These are phyloP conservation scores for Gobio occitaniae DNA, from an alignment of 2,797 vertebrate species.

Conservation along the genomic window DNA sequence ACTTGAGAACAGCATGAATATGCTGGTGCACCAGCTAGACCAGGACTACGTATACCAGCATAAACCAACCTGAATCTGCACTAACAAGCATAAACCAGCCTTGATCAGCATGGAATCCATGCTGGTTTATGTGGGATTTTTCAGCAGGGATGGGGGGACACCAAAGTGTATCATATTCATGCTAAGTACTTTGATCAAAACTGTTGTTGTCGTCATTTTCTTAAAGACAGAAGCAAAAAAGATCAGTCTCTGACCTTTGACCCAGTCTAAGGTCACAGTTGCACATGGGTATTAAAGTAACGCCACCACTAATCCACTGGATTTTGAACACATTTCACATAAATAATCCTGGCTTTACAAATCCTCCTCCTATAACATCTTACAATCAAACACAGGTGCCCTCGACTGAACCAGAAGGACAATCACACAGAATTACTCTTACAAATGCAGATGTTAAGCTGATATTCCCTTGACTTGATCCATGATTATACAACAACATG, in stretches of 20 bases:
- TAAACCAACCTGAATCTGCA: too few relatives aligned
- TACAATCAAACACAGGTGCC: too few relatives aligned
- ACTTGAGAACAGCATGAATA: too few relatives aligned
- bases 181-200: neutral
- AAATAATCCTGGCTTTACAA: constrained; percentile 35
- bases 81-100: too few relatives aligned
- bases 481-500: constrained; percentile 21
- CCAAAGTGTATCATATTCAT: neutral
- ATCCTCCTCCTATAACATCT: too few relatives aligned
- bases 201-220: neutral
- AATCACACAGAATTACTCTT: neutral
- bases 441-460: neutral
- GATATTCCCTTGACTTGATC: constrained; percentile 2
- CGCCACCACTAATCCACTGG: neutral
- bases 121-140: too few relatives aligned
- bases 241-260: neutral
- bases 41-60: too few relatives aligned
- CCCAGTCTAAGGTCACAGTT: neutral
- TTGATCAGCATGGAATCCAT: too few relatives aligned
- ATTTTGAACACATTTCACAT: constrained; percentile 35
- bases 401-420: neutral
- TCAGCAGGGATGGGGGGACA: neutral
- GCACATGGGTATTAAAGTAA: constrained; percentile 1
- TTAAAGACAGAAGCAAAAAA: neutral
- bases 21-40: too few relatives aligned